Evolutionary conservation across 2,797 vertebrate species (phyloP).

Genomic region (Dromococcyx pavoninus): DNA sequence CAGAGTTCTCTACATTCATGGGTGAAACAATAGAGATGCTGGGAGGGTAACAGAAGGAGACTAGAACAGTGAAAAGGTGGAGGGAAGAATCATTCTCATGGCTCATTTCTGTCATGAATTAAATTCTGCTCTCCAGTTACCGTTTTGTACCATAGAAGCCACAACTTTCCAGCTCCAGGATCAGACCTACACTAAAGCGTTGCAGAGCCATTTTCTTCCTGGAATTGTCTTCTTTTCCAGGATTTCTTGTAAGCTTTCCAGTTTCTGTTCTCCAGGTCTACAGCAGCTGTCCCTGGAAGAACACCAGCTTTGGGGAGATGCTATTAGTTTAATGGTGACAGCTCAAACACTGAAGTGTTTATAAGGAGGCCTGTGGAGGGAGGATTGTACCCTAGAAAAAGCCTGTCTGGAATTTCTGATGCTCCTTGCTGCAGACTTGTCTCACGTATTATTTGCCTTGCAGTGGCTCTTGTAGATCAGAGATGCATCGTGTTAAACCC

Average conservation of each 20-base stretch:
- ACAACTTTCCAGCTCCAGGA: not conserved
- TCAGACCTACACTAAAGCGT: not conserved
- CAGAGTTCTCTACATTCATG: not conserved
- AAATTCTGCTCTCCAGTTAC: not conserved
- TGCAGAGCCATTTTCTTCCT: constrained; percentile 15
- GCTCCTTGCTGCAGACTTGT: not conserved
- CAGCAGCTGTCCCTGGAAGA: constrained; percentile 6
- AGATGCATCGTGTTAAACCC: not conserved
- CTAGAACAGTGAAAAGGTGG: not conserved
- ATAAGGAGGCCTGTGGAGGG: not conserved
- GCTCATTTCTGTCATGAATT: not conserved
- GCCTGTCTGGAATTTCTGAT: not conserved
- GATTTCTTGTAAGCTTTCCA: not conserved
- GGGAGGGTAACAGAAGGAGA: not conserved
- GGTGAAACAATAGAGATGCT: not conserved
- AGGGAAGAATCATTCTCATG: not conserved
- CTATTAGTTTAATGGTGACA: not conserved
- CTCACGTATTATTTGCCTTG: not conserved
- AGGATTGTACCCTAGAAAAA: not conserved
- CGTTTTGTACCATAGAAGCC: not conserved
- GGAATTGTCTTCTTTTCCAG: constrained; percentile 1
- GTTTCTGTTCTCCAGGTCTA: not conserved
- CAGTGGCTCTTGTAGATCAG: not conserved
- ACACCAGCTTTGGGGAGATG: not conserved
- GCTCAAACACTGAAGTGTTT: not conserved